Conservation (phyloP, 2,113 vertebrate species). For the Elanoides forficatus region DNA sequence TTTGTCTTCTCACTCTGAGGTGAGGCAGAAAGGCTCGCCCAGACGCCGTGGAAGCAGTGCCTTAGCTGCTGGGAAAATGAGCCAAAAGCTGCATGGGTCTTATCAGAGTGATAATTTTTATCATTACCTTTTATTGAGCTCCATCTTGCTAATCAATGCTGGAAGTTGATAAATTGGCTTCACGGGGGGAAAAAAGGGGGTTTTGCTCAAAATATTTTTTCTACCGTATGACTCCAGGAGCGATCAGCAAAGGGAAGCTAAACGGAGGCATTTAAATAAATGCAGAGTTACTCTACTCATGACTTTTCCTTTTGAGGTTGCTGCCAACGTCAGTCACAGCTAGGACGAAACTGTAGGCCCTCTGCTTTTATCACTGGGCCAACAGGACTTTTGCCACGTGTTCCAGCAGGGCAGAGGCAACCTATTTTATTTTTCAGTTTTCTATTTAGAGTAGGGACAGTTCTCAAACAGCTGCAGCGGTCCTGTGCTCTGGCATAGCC, state of each 20-base stretch:
- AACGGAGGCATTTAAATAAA: neutral
- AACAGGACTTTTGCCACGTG: neutral
- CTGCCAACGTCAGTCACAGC: neutral
- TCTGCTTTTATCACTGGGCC: neutral
- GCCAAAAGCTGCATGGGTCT: neutral
- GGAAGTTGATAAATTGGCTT: neutral
- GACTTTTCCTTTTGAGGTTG: neutral
- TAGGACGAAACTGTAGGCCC: neutral
- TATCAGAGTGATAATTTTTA: neutral
- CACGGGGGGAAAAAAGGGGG: fast-evolving
- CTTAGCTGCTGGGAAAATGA: neutral
- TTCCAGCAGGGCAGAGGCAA: neutral
- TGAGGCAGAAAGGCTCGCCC: neutral
- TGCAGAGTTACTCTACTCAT: neutral
- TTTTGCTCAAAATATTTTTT: neutral
- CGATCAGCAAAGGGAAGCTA: constrained; percentile 1
- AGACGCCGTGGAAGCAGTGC: neutral
- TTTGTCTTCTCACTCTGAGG: neutral
- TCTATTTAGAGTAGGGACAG: neutral
- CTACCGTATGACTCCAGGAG: neutral
- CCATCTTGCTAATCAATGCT: neutral
- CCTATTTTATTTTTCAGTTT: neutral
- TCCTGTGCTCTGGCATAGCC: neutral
- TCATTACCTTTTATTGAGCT: neutral
- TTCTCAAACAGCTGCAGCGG: neutral